These are phyloP conservation scores for Gymnothorax reevesii DNA, from an alignment of 2,797 vertebrate species.

Conservation along the genomic window DNA sequence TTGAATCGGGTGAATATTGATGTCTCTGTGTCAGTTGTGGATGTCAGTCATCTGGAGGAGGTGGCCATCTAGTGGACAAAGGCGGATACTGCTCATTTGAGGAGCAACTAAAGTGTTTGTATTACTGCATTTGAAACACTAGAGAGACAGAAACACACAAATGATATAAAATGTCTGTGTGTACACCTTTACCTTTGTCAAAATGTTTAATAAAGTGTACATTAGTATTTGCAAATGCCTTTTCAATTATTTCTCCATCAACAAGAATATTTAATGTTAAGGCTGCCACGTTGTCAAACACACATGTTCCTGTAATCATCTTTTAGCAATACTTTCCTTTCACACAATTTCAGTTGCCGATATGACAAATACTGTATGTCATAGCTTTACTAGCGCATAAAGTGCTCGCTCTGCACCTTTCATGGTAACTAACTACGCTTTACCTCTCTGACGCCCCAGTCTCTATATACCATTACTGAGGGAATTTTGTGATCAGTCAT, in stretches of 20 bases:
- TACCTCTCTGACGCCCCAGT: not conserved
- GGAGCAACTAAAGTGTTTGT: not conserved
- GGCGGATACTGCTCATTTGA: not conserved
- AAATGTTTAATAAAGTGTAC: not conserved
- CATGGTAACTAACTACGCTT: not conserved
- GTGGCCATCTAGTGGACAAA: conserved; percentile 15
- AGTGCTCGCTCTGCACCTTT: not conserved
- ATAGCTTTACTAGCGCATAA: not conserved
- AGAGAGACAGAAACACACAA: not conserved
- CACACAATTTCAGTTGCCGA: not conserved
- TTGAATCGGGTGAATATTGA: not conserved
- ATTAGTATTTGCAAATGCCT: not conserved
- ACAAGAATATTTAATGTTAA: not conserved
- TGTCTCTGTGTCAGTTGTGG: not conserved
- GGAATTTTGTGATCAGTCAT: not conserved
- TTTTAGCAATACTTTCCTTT: not conserved
- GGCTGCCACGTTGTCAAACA: not conserved
- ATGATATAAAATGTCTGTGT: not conserved
- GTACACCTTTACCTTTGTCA: not conserved
- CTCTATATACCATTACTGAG: not conserved
- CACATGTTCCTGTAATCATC: not conserved
- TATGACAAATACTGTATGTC: not conserved
- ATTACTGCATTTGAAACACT: not conserved
- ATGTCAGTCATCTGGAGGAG: not conserved
- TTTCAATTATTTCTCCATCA: not conserved